A percentile compares a stretch with the other conserved stretches of the same genome.
phyloP scores from a whole-genome alignment of 1,140 invertebrate species.

The Trinorchestia longiramus region DNA sequence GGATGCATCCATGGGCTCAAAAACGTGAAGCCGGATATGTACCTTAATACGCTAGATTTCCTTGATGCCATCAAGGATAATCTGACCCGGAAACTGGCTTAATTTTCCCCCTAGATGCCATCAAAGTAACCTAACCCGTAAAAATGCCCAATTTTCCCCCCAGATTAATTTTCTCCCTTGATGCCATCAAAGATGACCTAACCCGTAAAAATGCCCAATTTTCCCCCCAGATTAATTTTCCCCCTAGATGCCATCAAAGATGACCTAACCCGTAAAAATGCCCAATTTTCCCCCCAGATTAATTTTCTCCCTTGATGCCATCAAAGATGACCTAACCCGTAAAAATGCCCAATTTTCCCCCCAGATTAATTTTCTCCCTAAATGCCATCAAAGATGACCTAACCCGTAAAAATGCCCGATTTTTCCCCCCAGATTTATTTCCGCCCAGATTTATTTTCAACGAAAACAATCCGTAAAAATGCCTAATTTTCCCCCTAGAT shows the following conservation, averaged over 20 bases:
- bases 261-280: constrained; percentile 88
- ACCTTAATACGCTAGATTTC: constrained; percentile 98
- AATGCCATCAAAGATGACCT: constrained; percentile 95
- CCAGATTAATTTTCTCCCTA: no score
- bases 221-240: no score
- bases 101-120: constrained; percentile 95
- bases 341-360: no score
- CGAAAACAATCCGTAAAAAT: no score
- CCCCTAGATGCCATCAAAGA: constrained; percentile 95
- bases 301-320: no score
- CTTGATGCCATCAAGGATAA: constrained; percentile 96
- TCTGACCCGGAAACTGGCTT: constrained; percentile 81
- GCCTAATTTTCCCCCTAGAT: no score
- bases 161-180: no score
- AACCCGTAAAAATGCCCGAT: constrained; percentile 78
- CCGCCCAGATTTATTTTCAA: no score
- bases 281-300: no score
- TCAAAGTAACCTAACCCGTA: constrained; percentile 91
- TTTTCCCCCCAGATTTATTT: no score
- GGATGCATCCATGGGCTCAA: constrained; percentile 84
- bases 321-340: constrained; percentile 82
- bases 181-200: constrained; percentile 82
- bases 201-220: no score
- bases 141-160: no score
- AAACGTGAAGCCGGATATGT: constrained; percentile 86